Evolutionary conservation across 2,888 invertebrate genomes (phyloP).

Genomic region (Syrphus vitripennis): DNA sequence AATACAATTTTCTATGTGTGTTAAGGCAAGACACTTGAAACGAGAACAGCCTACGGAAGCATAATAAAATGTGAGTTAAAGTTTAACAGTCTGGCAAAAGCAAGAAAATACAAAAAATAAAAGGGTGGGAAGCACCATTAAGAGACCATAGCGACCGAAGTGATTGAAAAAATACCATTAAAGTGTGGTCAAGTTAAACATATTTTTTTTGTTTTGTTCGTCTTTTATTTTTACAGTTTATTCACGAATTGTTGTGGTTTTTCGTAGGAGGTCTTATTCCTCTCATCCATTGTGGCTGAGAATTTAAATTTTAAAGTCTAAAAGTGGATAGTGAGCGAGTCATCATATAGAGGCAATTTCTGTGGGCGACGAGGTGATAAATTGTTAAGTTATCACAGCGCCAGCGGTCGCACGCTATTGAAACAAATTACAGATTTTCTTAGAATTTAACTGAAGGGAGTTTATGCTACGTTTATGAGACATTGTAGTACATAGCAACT

Average conservation of each 20-base stretch:
- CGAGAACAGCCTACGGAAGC: constrained; percentile 34
- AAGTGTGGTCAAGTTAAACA: constrained; percentile 49
- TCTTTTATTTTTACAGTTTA: constrained; percentile 44
- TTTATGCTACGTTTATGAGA: too few species aligned
- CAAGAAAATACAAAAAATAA: background rate
- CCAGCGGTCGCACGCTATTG: background rate
- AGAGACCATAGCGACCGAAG: background rate
- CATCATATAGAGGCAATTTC: constrained; percentile 2
- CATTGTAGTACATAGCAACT: too few species aligned
- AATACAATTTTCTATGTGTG: constrained; percentile 48
- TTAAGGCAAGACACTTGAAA: constrained; percentile 22
- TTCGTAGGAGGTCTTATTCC: constrained; percentile 61
- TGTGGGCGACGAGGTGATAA: background rate
- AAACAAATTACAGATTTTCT: background rate
- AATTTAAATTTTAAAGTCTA: constrained; percentile 15
- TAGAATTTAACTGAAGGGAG: background rate
- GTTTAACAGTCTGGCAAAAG: background rate
- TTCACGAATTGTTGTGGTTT: constrained; percentile 66
- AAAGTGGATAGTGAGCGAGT: constrained; percentile 16
- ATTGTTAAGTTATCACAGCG: background rate
- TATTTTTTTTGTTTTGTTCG: background rate
- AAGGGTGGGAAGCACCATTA: constrained; percentile 37
- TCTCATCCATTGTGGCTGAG: constrained; percentile 16
- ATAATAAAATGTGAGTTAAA: background rate
- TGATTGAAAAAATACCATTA: constrained; percentile 36